A percentile compares a stretch with the other conserved stretches of the same genome.
These are phyloP conservation scores for Melanotaenia nigrans DNA, from an alignment of 2,797 vertebrate genomes.

Conservation along the genomic window DNA sequence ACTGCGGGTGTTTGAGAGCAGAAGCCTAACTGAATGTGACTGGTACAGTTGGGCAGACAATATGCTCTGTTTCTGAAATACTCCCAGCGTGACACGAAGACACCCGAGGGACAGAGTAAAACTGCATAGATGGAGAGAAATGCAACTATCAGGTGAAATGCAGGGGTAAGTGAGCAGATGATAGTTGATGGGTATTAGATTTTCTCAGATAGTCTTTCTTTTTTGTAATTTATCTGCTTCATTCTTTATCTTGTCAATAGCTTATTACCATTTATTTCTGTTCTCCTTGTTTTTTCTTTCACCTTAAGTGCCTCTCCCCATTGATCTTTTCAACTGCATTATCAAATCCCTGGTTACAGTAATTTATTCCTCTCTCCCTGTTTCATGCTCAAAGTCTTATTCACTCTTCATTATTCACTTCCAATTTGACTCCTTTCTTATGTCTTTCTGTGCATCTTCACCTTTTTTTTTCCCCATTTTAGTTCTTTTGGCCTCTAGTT, in stretches of 20 bases:
- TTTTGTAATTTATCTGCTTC: neutral
- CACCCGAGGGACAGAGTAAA: neutral
- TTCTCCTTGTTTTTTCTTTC: conserved; percentile 1
- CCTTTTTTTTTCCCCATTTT: conserved; percentile 7
- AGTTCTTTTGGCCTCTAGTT: neutral
- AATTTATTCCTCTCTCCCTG: conserved; percentile 1
- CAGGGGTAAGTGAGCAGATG: neutral
- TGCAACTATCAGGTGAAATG: neutral
- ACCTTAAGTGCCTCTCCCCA: neutral
- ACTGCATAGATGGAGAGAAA: neutral
- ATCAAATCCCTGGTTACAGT: conserved; percentile 29
- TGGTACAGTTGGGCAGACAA: conserved; percentile 2
- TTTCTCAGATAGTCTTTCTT: conserved; percentile 27
- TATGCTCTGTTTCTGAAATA: neutral
- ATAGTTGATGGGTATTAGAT: neutral
- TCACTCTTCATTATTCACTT: conserved; percentile 5
- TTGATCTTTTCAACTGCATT: conserved; percentile 23
- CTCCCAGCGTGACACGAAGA: neutral
- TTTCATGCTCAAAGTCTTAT: neutral
- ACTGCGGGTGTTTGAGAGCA: too few species aligned
- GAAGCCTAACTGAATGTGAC: neutral
- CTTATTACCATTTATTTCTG: neutral
- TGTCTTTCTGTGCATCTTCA: conserved; percentile 7
- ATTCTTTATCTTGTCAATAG: conserved; percentile 1
- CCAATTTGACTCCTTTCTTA: neutral